Percentiles rank a stretch among this genome's conserved stretches.
phyloP scores from a whole-genome alignment of 1,140 invertebrate genomes.

The Schmidtea mediterranea region DNA sequence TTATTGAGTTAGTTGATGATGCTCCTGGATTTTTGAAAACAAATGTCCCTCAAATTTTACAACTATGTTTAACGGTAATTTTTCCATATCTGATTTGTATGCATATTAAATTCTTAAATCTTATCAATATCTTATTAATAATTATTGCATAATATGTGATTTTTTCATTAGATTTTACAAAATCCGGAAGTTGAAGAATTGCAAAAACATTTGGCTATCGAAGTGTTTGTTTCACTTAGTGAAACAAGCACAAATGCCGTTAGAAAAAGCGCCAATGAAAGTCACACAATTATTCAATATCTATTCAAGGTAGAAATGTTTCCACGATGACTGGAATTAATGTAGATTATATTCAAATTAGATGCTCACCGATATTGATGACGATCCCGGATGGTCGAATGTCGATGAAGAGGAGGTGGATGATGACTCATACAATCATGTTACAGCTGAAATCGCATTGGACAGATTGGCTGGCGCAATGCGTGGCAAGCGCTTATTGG shows the following conservation, averaged over 20 bases:
- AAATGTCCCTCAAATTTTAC: conserved; percentile 54
- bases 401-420: conserved; percentile 29
- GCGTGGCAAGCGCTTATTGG: conserved; percentile 75
- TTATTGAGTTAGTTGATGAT: conserved; percentile 72
- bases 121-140: too few species aligned
- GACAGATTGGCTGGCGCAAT: conserved; percentile 62
- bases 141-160: too few species aligned
- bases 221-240: conserved; percentile 68
- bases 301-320: too few species aligned
- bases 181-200: too few species aligned
- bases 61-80: conserved; percentile 57
- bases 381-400: conserved; percentile 55
- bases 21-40: conserved; percentile 65
- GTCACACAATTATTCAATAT: too few species aligned
- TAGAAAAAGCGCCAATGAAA: conserved; percentile 34
- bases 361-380: conserved; percentile 90
- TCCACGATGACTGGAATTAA: too few species aligned
- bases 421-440: conserved; percentile 64
- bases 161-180: too few species aligned
- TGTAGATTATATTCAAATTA: conserved; percentile 55
- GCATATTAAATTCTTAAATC: too few species aligned
- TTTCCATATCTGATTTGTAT: too few species aligned
- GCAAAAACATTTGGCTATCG: conserved; percentile 46
- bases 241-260: conserved; percentile 85
- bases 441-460: conserved; percentile 74